Evolutionary conservation across 2,888 invertebrate species (phyloP), one percentile per base, ranked within the genome.

Genomic region (Tanypteryx hageni): DNA sequence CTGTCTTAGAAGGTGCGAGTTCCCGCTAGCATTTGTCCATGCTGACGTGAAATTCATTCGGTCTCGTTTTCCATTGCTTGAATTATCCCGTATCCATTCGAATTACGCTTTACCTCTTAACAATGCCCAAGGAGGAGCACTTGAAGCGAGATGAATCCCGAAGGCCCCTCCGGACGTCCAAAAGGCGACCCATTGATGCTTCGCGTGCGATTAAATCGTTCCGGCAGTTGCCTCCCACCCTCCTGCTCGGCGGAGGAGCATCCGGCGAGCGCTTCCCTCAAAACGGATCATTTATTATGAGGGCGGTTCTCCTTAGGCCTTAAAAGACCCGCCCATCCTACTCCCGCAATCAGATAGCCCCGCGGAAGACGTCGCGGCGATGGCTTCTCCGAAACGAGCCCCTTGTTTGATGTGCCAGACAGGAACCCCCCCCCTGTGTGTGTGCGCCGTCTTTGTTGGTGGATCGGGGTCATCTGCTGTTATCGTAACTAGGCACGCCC

Each of bases 121-220:
- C 44, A n/a, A n/a, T n/a, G 44, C 5, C 44, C 44, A 44, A 44
- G 44, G 44, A 44, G 44, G 44, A 44, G 44, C 44, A 44, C 44
- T 44, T 44, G 1, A 44, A 44, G 44, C 3, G 44, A 44, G 44
- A 44, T 22, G 18, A 68, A n/a, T 22, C 22, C n/a, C 64, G 14
- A n/a, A 64, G 64, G 64, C 16, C 64, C 14, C n/a, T n/a, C 64
- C 2, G 44, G 44, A 44, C 44, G 5, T n/a, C 64, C 18, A 18
- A 68, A 68, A 68, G 13, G 68, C 68, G 68, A 68, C 68, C 68
- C 68, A 68, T 68, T 68, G 68, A 68, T 68, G 68, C 68, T 68
- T 22, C 11, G 44, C 44, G 44, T 44, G 9, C 68, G 68, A 68
- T 68, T 68, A 68, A 68, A 68, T n/a, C 68, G 68, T 68, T 68